Conservation (phyloP, 2,888 invertebrate species). For the Agonopterix heracliana region DNA sequence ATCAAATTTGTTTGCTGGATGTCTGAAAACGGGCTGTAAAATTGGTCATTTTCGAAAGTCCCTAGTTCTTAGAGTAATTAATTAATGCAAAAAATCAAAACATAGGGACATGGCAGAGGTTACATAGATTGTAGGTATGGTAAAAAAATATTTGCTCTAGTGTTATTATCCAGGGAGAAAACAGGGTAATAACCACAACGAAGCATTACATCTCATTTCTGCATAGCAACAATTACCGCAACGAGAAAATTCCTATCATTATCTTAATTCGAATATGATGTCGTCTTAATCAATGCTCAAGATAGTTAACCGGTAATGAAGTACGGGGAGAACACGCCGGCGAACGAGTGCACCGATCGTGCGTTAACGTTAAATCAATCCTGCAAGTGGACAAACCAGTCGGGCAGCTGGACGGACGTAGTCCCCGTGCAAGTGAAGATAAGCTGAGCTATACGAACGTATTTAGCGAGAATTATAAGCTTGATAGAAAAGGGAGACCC, state of each 20-base stretch:
- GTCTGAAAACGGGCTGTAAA: too few species aligned
- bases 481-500: too few species aligned
- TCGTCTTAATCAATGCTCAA: slow-evolving; percentile 16
- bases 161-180: too few species aligned
- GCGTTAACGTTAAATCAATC: slow-evolving; percentile 73
- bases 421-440: slow-evolving; percentile 4
- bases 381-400: slow-evolving; percentile 75
- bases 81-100: too few species aligned
- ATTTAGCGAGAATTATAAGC: background rate
- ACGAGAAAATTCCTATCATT: background rate
- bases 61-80: too few species aligned
- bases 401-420: slow-evolving; percentile 66
- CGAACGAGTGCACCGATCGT: slow-evolving; percentile 52
- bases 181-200: too few species aligned
- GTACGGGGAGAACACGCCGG: slow-evolving; percentile 46
- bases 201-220: too few species aligned
- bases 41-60: too few species aligned
- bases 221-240: background rate
- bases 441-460: slow-evolving; percentile 1
- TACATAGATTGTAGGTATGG: too few species aligned
- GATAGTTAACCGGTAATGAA: slow-evolving; percentile 57
- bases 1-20: too few species aligned
- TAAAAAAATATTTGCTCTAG: too few species aligned
- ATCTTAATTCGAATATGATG: slow-evolving; percentile 4
- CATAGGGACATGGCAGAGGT: too few species aligned